phyloP scores from a whole-genome alignment of 2,797 vertebrate species.

The Molothrus aeneus region DNA sequence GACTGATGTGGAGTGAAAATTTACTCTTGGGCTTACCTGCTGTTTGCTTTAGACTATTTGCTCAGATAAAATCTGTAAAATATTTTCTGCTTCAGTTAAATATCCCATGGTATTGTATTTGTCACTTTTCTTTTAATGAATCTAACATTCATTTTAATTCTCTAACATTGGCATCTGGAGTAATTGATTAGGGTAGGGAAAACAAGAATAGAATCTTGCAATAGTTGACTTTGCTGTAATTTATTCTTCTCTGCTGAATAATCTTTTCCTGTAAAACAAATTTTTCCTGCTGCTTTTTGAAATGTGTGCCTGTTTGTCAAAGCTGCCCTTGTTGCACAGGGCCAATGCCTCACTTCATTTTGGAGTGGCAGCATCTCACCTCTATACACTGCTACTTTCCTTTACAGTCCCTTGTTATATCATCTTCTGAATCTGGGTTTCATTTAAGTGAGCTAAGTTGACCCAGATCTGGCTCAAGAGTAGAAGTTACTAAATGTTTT shows the following conservation, averaged over 20 bases:
- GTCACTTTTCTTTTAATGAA: not conserved
- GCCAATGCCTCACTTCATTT: not conserved
- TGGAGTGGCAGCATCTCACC: not conserved
- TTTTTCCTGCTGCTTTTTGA: not conserved
- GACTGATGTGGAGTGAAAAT: not conserved
- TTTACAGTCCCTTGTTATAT: not conserved
- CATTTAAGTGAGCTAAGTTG: not conserved
- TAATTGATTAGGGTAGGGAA: not conserved
- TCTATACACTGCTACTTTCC: not conserved
- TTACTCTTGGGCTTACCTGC: not conserved
- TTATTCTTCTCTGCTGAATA: not conserved
- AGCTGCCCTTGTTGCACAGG: not conserved
- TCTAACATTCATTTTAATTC: not conserved
- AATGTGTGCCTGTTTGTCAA: rapidly evolving
- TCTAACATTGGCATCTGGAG: not conserved
- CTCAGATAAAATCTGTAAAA: not conserved
- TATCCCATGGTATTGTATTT: not conserved
- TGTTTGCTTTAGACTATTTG: not conserved
- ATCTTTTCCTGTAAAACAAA: not conserved
- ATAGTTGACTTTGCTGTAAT: not conserved
- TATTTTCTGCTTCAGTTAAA: not conserved
- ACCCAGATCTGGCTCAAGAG: not conserved
- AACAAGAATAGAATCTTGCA: not conserved
- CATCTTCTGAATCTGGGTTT: not conserved
- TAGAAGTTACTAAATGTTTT: not conserved